A percentile compares a stretch with the other conserved stretches of the same genome.
phyloP scores from a whole-genome alignment of 2,113 vertebrate species.

The Vulpes ferrilata region DNA sequence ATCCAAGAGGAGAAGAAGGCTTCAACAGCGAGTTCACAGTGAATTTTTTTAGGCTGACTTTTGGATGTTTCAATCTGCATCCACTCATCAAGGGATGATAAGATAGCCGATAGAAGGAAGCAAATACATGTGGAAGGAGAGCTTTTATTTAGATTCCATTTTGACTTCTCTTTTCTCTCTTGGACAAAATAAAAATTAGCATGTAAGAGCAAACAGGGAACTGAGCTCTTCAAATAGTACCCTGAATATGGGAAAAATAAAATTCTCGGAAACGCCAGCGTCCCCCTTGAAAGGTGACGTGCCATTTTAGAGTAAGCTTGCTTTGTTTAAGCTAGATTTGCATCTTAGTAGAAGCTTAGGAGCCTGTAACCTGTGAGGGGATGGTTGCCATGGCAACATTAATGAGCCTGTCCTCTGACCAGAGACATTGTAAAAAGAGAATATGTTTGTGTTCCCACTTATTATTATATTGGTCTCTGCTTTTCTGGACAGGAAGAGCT shows the following conservation, averaged over 20 bases:
- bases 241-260: conserved; percentile 34
- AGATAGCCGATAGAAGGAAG: background rate
- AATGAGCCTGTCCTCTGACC: conserved; percentile 84
- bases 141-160: conserved; percentile 31
- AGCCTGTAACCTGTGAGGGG: conserved; percentile 80
- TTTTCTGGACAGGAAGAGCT: conserved; percentile 69
- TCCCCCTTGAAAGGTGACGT: conserved; percentile 68
- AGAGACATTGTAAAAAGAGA: conserved; percentile 76
- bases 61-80: background rate
- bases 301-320: conserved; percentile 75
- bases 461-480: conserved; percentile 71
- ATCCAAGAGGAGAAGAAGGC: background rate
- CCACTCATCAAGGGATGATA: background rate
- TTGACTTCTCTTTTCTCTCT: conserved; percentile 28
- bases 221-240: conserved; percentile 44
- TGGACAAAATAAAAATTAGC: conserved; percentile 57
- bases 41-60: background rate
- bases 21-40: background rate
- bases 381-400: conserved; percentile 84
- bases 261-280: background rate
- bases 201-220: conserved; percentile 46
- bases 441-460: conserved; percentile 68
- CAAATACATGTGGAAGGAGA: conserved; percentile 46
- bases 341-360: conserved; percentile 78
- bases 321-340: conserved; percentile 84